These are phyloP conservation scores for Apis laboriosa DNA, from an alignment of 1,140 invertebrate genomes.

Conservation along the genomic window DNA sequence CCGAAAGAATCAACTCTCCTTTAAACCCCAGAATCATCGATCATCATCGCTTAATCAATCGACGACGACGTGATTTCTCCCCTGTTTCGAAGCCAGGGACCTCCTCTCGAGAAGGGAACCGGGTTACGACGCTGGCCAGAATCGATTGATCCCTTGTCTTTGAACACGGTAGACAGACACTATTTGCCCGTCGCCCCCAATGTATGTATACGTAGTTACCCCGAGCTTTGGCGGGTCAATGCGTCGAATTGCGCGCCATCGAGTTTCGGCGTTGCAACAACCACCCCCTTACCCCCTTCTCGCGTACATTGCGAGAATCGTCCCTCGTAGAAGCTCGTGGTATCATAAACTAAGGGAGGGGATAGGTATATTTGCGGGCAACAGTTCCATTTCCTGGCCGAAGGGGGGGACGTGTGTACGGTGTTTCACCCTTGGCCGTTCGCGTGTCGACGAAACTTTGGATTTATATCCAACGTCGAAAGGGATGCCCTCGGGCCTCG, in stretches of 20 bases:
- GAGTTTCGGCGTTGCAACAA: conserved; percentile 51
- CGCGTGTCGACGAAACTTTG: conserved; percentile 29
- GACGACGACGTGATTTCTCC: no score
- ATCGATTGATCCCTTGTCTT: conserved; percentile 64
- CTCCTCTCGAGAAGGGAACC: no score
- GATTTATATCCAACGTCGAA: conserved; percentile 24
- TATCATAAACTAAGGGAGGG: conserved; percentile 35
- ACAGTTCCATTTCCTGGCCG: conserved; percentile 49
- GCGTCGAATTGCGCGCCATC: conserved; percentile 61
- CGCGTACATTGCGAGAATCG: conserved; percentile 47
- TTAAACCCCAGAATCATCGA: no score
- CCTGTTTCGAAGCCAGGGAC: no score
- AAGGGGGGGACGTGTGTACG: not conserved
- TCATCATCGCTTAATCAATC: no score
- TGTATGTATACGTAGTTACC: conserved; percentile 49
- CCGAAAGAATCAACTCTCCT: no score
- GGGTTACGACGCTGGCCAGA: conserved; percentile 1
- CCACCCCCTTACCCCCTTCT: conserved; percentile 34
- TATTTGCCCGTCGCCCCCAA: conserved; percentile 52
- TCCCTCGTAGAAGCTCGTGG: conserved; percentile 37
- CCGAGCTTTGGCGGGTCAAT: conserved; percentile 56
- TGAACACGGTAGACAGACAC: conserved; percentile 55
- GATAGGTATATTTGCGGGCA: conserved; percentile 38
- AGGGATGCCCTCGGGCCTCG: not conserved
- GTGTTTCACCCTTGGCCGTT: not conserved